These are phyloP conservation scores for Empidonax traillii DNA, from an alignment of 2,113 vertebrate genomes.

Conservation along the genomic window DNA sequence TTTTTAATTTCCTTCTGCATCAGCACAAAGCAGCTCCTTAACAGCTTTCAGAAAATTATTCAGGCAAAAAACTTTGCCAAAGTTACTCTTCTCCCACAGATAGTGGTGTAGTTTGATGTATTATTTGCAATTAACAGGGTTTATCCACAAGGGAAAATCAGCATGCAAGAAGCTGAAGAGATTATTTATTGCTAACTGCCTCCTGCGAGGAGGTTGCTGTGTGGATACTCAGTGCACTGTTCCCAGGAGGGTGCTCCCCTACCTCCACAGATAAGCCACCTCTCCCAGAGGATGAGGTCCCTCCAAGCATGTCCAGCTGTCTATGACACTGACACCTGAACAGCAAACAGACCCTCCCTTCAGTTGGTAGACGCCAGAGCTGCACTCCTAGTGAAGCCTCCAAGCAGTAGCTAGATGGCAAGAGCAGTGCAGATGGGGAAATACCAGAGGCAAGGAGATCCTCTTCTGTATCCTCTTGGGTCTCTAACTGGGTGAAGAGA, in stretches of 20 bases:
- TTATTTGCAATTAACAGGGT: not conserved
- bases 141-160: not conserved
- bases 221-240: rapidly evolving
- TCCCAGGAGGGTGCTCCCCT: not conserved
- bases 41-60: not conserved
- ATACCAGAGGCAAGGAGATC: not conserved
- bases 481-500: not conserved
- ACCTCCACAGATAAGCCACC: not conserved
- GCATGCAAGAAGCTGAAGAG: not conserved
- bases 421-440: not conserved
- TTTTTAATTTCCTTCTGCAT: not conserved
- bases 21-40: not conserved
- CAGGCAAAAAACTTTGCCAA: not conserved
- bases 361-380: not conserved
- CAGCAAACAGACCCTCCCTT: not conserved
- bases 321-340: not conserved
- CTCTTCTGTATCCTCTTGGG: too few relatives aligned
- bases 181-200: not conserved
- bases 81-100: not conserved
- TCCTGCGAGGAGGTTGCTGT: not conserved
- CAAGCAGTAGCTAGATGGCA: not conserved
- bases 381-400: not conserved
- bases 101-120: not conserved
- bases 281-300: not conserved
- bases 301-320: not conserved